Percentiles rank a stretch among this genome's conserved stretches.
Conservation (phyloP, 2,797 vertebrate species). For the Triplophysa bombifrons region DNA sequence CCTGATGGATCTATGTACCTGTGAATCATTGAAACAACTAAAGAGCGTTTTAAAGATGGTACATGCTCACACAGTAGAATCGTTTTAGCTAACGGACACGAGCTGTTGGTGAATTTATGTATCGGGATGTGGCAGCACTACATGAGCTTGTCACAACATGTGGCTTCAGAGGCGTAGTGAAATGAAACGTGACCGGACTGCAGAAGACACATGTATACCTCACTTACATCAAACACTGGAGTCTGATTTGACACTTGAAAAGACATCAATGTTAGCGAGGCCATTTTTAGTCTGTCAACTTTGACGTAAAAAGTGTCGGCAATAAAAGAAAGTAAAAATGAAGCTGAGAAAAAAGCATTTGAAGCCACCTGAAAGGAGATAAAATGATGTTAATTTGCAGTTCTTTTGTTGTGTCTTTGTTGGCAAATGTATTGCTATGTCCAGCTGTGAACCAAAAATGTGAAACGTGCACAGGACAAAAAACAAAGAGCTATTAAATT, state of each 20-base stretch:
- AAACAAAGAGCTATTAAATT: neutral
- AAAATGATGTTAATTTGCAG: neutral
- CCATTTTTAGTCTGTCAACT: slow-evolving; percentile 3
- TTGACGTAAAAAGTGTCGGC: neutral
- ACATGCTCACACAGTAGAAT: neutral
- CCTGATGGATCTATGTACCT: neutral
- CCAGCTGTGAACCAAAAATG: neutral
- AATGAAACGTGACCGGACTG: slow-evolving; percentile 20
- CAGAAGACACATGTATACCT: neutral
- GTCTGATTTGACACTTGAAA: slow-evolving; percentile 31
- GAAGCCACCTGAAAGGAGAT: neutral
- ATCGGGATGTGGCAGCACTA: slow-evolving; percentile 3
- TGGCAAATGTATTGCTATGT: neutral
- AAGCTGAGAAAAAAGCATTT: neutral
- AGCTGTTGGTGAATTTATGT: slow-evolving; percentile 9
- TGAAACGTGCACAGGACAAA: neutral
- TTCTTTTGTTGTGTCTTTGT: neutral
- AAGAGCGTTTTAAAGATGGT: neutral
- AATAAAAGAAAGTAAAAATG: slow-evolving; percentile 1
- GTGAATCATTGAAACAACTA: neutral
- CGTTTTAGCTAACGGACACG: slow-evolving; percentile 9
- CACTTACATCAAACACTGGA: neutral
- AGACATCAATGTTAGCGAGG: neutral
- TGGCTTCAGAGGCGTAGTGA: slow-evolving; percentile 8
- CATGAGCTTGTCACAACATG: slow-evolving; percentile 27